Evolutionary conservation across 2,113 vertebrate species (phyloP), one percentile per base, ranked within the genome.

Genomic region (Copsychus sechellarum): DNA sequence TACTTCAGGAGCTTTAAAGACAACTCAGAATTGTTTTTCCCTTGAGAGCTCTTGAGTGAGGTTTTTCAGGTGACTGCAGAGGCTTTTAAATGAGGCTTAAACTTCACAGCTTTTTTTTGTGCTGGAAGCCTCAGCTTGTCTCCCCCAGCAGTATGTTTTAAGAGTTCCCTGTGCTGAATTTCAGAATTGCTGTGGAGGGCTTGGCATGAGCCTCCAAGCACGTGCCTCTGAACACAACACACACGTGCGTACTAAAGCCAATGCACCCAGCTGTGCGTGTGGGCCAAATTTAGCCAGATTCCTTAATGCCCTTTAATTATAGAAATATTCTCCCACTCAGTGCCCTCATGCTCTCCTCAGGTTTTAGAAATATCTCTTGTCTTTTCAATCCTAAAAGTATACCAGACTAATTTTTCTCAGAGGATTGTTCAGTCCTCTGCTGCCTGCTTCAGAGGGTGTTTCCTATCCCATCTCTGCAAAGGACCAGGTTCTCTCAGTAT

Each of bases 201-300:
- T 78, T 4, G 2, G 38, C 28, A 12, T 1, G 2, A 2, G 45
- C 8, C 47, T 88, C 45, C 1, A 4, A 65, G 36, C 2, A 1
- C 19, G 3, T 42, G 58, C 34, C 31, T 38, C 82, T 13, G 25
- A 56, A 43, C 53, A 72, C 48, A 42, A 16, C 40, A 34, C 11
- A 9, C 21, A 5, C 4, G 1, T 48, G 42, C 5, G 1, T 22
- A 31, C 47, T 40, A 81, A 69, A 86, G 26, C 29, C 48, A 33
- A 2, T 33, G 23, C 16, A 64, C 33, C 28, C 65, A 60, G 42
- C 40, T 83, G 14, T 15, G 9, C 0, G 0, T 2, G 8, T 0
- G 1, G 6, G 4, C 45, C 47, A 65, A 28, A 36, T 62, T 56
- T 26, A 88, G 42, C 23, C 43, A 57, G 36, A 36, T 85, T 86